Evolutionary conservation across 2,797 vertebrate species (phyloP), one percentile per base, ranked within the genome.

Genomic region (Macrochelys suwanniensis): DNA sequence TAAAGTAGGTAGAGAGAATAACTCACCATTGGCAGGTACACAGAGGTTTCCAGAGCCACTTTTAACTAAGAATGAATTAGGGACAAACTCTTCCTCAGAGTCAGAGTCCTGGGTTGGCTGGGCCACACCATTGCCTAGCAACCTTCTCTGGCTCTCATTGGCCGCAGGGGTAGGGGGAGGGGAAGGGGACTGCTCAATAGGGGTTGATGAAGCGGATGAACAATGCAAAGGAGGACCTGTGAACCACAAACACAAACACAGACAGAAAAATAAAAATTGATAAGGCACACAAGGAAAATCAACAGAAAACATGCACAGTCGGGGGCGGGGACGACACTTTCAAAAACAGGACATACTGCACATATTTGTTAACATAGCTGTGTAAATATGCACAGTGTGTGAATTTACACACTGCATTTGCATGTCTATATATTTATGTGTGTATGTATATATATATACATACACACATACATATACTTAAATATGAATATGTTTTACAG

Each of bases 11-110:
- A 98, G 89, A 98, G 97, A 98, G 98, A 98, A 95, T 95, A 98
- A 99, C 99, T 99, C 99, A 99, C 99, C 99, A 97, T 99, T 98
- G 90, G 99, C 98, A 87, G 98, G 97, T 97, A 98, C 98, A 95
- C 98, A 99, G 98, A 99, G 98, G 98, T 98, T 99, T 98, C 98
- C 99, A 98, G 99, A 99, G 99, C 99, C 99, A 98, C 98, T 99
- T 99, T 99, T 99, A 99, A 99, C 99, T 99, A 99, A 99, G 99
- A 99, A 99, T 98, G 99, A 99, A 98, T 99, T 98, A 98, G 99
- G 99, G 98, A 98, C 99, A 99, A 99, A 99, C 99, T 99, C 99
- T 99, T 99, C 99, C 97, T 99, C 99, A 98, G 99, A 99, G 98
- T 99, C 99, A 98, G 99, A 99, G 98, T 99, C 99, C 98, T 98